phyloP scores from a whole-genome alignment of 2,113 vertebrate genomes.

The Mugil cephalus region DNA sequence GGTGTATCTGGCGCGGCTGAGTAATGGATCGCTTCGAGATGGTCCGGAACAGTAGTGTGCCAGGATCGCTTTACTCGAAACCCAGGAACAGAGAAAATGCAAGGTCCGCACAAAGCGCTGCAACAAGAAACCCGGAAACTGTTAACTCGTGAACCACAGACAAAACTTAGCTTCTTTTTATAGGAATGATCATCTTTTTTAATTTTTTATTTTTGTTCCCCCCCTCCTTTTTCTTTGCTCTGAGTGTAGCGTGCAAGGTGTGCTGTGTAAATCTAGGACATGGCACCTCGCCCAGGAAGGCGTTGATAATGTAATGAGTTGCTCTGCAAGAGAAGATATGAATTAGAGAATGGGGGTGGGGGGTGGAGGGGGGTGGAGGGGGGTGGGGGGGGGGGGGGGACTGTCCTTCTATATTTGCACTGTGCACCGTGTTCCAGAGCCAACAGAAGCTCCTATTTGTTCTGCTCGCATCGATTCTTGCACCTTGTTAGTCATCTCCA shows the following conservation, averaged over 20 bases:
- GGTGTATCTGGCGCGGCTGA: constrained; percentile 64
- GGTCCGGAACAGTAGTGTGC: constrained; percentile 68
- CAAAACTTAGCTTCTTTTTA: constrained; percentile 29
- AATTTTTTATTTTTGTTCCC: no score
- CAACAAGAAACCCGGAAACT: constrained; percentile 77
- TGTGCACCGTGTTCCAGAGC: constrained; percentile 35
- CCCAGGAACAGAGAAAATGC: constrained; percentile 73
- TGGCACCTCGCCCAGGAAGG: constrained; percentile 59
- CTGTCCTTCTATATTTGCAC: constrained; percentile 51
- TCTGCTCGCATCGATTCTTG: constrained; percentile 35
- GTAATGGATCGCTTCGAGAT: constrained; percentile 66
- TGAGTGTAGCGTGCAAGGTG: constrained; percentile 52
- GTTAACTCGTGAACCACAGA: constrained; percentile 57
- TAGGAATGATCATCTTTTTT: constrained; percentile 29
- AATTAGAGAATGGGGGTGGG: constrained; percentile 41
- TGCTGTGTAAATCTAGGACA: constrained; percentile 65
- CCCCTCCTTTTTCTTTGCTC: constrained; percentile 26
- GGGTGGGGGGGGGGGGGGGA: no score
- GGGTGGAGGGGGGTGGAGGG: no score
- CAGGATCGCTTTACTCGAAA: constrained; percentile 78
- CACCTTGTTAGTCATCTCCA: constrained; percentile 13
- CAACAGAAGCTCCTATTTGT: constrained; percentile 29
- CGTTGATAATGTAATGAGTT: constrained; percentile 66
- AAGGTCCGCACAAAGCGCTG: constrained; percentile 70
- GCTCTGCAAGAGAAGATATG: constrained; percentile 55